Conservation (phyloP, 1,140 invertebrate genomes). For the Ceratosolen fusciceps region DNA sequence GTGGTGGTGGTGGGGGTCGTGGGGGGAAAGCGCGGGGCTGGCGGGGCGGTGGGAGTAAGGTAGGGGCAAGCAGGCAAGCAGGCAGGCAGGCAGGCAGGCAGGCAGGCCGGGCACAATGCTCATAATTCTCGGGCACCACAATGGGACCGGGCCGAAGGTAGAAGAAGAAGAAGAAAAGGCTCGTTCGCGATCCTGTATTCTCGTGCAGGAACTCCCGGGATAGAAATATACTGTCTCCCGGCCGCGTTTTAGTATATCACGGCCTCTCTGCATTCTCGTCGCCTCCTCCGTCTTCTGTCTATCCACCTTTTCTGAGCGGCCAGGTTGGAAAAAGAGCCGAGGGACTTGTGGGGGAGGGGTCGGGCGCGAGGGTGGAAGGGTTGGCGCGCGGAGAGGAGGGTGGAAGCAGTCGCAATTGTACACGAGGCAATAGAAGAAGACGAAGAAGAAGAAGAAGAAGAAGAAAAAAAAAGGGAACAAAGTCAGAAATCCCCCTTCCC, state of each 20-base stretch:
- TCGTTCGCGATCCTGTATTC: constrained; percentile 35
- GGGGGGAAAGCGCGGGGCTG: too few relatives aligned
- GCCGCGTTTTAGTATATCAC: constrained; percentile 17
- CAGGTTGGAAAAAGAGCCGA: too few relatives aligned
- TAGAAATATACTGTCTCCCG: constrained; percentile 35
- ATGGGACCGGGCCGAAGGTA: constrained; percentile 39
- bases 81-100: not conserved
- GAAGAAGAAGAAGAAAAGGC: constrained; percentile 48
- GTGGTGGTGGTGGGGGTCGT: too few relatives aligned
- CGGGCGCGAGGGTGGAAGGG: too few relatives aligned
- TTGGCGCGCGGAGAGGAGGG: too few relatives aligned
- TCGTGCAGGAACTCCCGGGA: constrained; percentile 34
- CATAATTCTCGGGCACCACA: constrained; percentile 49
- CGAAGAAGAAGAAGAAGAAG: too few relatives aligned
- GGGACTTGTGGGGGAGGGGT: too few relatives aligned
- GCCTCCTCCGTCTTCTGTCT: not conserved
- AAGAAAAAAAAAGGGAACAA: constrained; percentile 46
- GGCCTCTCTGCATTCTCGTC: constrained; percentile 17
- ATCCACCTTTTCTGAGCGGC: not conserved
- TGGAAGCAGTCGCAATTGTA: constrained; percentile 31
- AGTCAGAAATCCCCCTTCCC: constrained; percentile 49
- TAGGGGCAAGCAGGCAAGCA: too few relatives aligned
- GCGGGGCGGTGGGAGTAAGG: too few relatives aligned
- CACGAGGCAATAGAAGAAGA: too few relatives aligned
- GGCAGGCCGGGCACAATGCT: constrained; percentile 43